Evolutionary conservation across 23 tunicate species (phyloP).

Genomic region (Phallusia fumigata): DNA sequence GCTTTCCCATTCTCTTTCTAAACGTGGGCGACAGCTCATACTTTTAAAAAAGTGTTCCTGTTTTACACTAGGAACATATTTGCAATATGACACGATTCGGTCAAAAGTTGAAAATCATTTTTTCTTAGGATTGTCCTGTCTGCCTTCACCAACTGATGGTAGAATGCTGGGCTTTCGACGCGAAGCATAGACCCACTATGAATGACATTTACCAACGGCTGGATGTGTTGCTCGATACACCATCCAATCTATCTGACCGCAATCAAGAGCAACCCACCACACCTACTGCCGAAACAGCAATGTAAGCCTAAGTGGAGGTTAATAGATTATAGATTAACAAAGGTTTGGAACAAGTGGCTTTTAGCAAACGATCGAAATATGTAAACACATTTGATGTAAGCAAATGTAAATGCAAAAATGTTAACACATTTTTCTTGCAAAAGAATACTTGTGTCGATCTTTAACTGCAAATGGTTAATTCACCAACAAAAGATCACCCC

Average conservation of each 20-base stretch:
- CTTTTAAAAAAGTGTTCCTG: too few relatives aligned
- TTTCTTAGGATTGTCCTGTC: constrained; percentile 48
- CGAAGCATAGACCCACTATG: constrained; percentile 49
- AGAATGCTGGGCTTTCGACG: constrained; percentile 65
- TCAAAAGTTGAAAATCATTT: neutral
- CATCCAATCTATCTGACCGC: constrained; percentile 3
- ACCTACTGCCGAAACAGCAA: constrained; percentile 7
- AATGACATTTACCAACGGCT: constrained; percentile 38
- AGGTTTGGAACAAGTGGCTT: too few relatives aligned
- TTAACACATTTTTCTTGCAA: too few relatives aligned
- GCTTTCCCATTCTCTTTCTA: neutral
- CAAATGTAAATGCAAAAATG: too few relatives aligned
- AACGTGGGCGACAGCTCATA: too few relatives aligned
- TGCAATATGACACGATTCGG: neutral
- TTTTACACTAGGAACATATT: neutral
- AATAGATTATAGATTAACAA: too few relatives aligned
- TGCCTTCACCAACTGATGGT: constrained; percentile 66
- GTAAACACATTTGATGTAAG: neutral
- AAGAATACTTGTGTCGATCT: too few relatives aligned
- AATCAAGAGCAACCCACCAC: constrained; percentile 3
- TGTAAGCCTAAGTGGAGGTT: neutral
- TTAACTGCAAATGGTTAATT: too few relatives aligned
- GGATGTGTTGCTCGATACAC: constrained; percentile 23
- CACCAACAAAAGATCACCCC: too few relatives aligned
- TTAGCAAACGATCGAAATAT: neutral